Base-by-base conservation (phyloP, 2,888 invertebrate species). In the Steinernema scapterisci region DNA sequence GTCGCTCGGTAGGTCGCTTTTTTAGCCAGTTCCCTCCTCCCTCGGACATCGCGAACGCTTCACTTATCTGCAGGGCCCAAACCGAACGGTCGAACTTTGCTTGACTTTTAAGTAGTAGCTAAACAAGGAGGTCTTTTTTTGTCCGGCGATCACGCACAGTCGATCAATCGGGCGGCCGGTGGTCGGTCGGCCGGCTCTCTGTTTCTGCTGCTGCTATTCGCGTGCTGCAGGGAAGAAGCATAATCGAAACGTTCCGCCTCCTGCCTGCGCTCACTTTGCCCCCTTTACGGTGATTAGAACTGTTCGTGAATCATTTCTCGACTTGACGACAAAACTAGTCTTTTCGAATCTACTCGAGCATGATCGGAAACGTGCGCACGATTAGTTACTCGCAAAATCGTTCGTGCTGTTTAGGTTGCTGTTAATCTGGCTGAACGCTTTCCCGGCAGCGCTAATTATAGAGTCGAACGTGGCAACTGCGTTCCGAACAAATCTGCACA, bases 1-100 rank as follows among this genome's bases (percentile, higher is more conserved):
- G 63, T 63, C 38, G n/a, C n/a, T n/a, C n/a, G 63, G 63, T 63
- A 63, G 63, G 63, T 63, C 63, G 27, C 27, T 38, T 38, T 38
- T 38, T 9, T 3, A 38, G 38, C 38, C 38, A n/a, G n/a, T 9
- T 38, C 38, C 38, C 38, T 9, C 5, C 38, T 9, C 9, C 38
- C 38, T 38, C 38, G 5, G 38, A 38, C 38, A 38, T 38, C 38
- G 38, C 38, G 38, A 38, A 6, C 9, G 38, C n/a, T n/a, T 38
- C 38, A 9, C 3, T 6, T 38, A 6, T 3, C 38, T 38, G 5
- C 38, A 38, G 38, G 38, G 38, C 38, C 38, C 38, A 9, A 38
- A 38, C 3, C 38, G 38, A 38, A 38, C 38, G 38, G 38, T 3
- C 38, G 38, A 38, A 38, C 38, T 38, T 38, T 38, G 38, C 38